phyloP scores from a whole-genome alignment of 2,888 invertebrate species.

The Acanthacorydalis orientalis region DNA sequence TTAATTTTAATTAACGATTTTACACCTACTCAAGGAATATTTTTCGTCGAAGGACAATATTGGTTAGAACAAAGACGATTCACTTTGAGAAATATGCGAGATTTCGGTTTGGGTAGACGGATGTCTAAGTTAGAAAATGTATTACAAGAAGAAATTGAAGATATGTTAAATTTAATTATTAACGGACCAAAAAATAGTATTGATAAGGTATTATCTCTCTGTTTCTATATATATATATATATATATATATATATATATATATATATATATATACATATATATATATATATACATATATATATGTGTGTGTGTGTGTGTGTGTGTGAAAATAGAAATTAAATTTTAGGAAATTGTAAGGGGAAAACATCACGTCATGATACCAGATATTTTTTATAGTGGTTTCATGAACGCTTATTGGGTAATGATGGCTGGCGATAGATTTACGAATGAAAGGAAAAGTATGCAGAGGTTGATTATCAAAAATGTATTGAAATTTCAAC shows the following conservation, averaged over 20 bases:
- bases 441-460: conserved; percentile 33
- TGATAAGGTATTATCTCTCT: conserved; percentile 24
- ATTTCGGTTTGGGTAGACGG: conserved; percentile 51
- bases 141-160: conserved; percentile 27
- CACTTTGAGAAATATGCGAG: conserved; percentile 43
- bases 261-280: not conserved
- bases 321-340: not conserved
- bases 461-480: conserved; percentile 26
- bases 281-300: no score
- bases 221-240: not conserved
- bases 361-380: conserved; percentile 23
- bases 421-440: conserved; percentile 32
- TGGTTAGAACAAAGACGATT: conserved; percentile 53
- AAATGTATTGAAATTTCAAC: conserved; percentile 34
- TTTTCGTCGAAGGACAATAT: conserved; percentile 42
- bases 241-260: not conserved
- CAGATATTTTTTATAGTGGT: conserved; percentile 34
- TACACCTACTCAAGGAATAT: conserved; percentile 33
- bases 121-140: conserved; percentile 33
- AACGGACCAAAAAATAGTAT: conserved; percentile 27
- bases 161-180: conserved; percentile 28
- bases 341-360: not conserved
- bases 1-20: not conserved
- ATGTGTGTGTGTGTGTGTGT: not conserved
- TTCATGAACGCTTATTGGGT: conserved; percentile 38